Evolutionary conservation across 2,113 vertebrate species (phyloP).

Genomic region (Oplegnathus fasciatus): DNA sequence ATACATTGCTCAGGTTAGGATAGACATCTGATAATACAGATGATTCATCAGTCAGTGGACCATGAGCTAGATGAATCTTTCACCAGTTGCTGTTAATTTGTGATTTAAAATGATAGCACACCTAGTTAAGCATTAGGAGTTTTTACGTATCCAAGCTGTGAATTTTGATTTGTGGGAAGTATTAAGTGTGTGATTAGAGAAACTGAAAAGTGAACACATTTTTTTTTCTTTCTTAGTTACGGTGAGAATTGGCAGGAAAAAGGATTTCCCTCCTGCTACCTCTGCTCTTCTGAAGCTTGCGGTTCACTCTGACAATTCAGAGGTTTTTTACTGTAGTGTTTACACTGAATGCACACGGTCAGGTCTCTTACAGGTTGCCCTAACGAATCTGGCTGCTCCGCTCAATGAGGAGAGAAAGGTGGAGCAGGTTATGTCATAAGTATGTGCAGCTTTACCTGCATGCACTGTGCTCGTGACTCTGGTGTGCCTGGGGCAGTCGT

Average conservation of each 20-base stretch:
- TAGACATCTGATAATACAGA: constrained; percentile 64
- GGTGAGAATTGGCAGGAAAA: constrained; percentile 52
- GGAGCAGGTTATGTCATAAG: constrained; percentile 56
- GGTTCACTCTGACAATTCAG: constrained; percentile 60
- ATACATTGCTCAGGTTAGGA: constrained; percentile 82
- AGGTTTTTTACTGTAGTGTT: constrained; percentile 79
- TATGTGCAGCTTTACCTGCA: constrained; percentile 81
- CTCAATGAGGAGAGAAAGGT: constrained; percentile 21
- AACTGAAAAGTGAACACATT: constrained; percentile 36
- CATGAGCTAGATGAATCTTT: constrained; percentile 59
- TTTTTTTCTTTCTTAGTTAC: constrained; percentile 43
- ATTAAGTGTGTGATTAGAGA: constrained; percentile 42
- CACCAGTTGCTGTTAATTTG: constrained; percentile 74
- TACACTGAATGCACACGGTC: constrained; percentile 69
- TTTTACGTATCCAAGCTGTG: constrained; percentile 61
- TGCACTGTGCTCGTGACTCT: constrained; percentile 77
- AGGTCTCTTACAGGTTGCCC: constrained; percentile 45
- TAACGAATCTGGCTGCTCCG: constrained; percentile 23
- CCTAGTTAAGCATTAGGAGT: constrained; percentile 41
- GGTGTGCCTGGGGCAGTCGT: constrained; percentile 71
- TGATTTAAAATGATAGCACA: constrained; percentile 72
- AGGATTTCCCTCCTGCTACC: constrained; percentile 55
- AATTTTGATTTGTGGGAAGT: constrained; percentile 55
- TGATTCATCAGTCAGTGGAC: constrained; percentile 69
- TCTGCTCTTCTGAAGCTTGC: constrained; percentile 52